Percentiles rank a stretch among this genome's conserved stretches.
These are phyloP conservation scores for Indicator maculatus DNA, from an alignment of 2,113 vertebrate species.

Conservation along the genomic window DNA sequence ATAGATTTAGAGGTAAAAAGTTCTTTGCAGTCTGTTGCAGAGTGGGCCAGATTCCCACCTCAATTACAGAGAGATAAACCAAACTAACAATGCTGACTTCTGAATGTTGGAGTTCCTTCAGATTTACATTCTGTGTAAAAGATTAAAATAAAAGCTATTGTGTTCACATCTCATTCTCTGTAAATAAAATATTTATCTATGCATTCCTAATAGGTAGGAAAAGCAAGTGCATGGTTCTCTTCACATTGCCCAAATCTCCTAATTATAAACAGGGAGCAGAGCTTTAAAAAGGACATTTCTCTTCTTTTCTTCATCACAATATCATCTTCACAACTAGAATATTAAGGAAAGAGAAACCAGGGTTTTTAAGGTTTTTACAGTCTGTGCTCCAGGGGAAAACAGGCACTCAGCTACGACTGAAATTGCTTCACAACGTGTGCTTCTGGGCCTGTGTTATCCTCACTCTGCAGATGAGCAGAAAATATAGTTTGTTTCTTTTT, in stretches of 20 bases:
- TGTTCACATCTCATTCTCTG: neutral
- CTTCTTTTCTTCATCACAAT: constrained; percentile 51
- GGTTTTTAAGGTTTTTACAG: constrained; percentile 74
- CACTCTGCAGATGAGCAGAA: constrained; percentile 77
- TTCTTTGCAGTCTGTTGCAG: constrained; percentile 26
- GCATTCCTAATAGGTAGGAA: neutral
- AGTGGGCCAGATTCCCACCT: constrained; percentile 26
- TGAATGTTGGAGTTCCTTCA: constrained; percentile 9
- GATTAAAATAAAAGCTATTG: constrained; percentile 2
- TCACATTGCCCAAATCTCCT: neutral
- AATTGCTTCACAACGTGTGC: constrained; percentile 77
- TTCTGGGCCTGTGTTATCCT: constrained; percentile 75
- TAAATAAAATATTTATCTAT: constrained; percentile 47
- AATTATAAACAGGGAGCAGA: neutral
- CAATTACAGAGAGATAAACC: constrained; percentile 17
- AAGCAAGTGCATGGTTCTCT: neutral
- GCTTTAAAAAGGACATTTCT: constrained; percentile 14
- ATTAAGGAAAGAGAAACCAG: constrained; percentile 73
- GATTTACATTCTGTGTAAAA: neutral
- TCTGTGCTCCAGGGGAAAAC: constrained; percentile 78
- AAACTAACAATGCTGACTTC: constrained; percentile 7
- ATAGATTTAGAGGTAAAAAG: constrained; percentile 59
- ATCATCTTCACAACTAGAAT: constrained; percentile 69
- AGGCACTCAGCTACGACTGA: constrained; percentile 78
- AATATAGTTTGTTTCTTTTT: constrained; percentile 78